Evolutionary conservation across 2,113 vertebrate genomes (phyloP), one percentile per base, ranked within the genome.

Genomic region (Tretioscincus oriximinensis): DNA sequence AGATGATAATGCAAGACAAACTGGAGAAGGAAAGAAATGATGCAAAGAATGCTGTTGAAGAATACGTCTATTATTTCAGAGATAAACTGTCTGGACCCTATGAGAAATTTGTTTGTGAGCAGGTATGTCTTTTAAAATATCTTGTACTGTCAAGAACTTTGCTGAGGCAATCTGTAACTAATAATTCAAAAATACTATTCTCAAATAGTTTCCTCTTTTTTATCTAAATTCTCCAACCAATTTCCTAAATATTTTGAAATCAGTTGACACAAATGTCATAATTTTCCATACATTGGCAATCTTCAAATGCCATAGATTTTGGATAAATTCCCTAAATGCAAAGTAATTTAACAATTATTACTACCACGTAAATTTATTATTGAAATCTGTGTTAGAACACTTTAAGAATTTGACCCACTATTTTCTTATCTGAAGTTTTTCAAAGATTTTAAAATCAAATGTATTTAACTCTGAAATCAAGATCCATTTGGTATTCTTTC

Each of bases 1-100:
- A 99, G 89, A 99, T 99, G 98, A 97, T 99, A 81, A 99, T 99
- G 98, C 98, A 99, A 92, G 98, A 99, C 88, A 99, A 99, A 80
- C 93, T 99, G 47, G 98, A 99, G 92, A 99, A 99, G 81, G 98
- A 99, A 91, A 94, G 98, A 76, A 99, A 98, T 12, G 98, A 99
- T 76, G 97, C 98, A 2, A 99, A 99, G 94, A 99, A 99, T 35
- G 95, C 95, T 0, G 98, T 99, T 66, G 98, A 99, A 86, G 98
- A 99, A 77, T 99, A 99, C 0, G 98, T 99, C 77, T 99, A 99
- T 49, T 97, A 99, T 11, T 99, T 99, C 97, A 96, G 98, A 84
- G 97, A 99, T 81, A 99, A 99, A 66, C 96, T 99, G 26, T 94
- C 96, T 0, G 91, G 98, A 0, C 82, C 85, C 7, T 96, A 99